Conservation (phyloP, 2,888 invertebrate genomes). For the Cyaniris semiargus region DNA sequence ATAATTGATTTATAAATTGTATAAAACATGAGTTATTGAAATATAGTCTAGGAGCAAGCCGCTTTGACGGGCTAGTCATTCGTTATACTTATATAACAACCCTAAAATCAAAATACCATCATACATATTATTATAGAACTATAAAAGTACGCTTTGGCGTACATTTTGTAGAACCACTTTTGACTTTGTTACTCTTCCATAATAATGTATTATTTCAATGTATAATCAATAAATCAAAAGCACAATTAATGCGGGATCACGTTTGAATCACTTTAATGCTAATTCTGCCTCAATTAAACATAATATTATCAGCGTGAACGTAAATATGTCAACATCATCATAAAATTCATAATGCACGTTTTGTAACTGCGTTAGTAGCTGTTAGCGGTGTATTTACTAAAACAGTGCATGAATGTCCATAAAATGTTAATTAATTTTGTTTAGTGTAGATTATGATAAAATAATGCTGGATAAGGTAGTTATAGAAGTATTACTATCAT, state of each 20-base stretch:
- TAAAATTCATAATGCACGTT: not conserved
- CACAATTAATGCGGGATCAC: not conserved
- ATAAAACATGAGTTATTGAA: not conserved
- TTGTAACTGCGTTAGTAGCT: not conserved
- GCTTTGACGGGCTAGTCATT: not conserved
- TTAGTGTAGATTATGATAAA: not conserved
- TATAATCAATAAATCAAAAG: not conserved
- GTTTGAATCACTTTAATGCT: conserved; percentile 4
- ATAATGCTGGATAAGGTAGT: not conserved
- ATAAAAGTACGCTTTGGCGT: too few relatives aligned
- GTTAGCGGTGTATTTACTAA: not conserved
- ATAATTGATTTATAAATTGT: too few relatives aligned
- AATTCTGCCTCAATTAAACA: conserved; percentile 14
- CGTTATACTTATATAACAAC: too few relatives aligned
- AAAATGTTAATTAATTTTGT: not conserved
- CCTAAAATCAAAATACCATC: too few relatives aligned
- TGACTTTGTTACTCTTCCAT: too few relatives aligned
- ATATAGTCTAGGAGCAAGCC: not conserved
- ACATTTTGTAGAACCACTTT: too few relatives aligned
- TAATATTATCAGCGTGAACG: conserved; percentile 1
- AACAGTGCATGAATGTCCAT: not conserved
- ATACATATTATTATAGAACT: too few relatives aligned
- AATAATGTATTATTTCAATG: too few relatives aligned
- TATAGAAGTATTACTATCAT: too few relatives aligned
- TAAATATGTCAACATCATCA: conserved; percentile 17